phyloP scores from a whole-genome alignment of 2,113 vertebrate genomes.

The Arizona elegans region DNA sequence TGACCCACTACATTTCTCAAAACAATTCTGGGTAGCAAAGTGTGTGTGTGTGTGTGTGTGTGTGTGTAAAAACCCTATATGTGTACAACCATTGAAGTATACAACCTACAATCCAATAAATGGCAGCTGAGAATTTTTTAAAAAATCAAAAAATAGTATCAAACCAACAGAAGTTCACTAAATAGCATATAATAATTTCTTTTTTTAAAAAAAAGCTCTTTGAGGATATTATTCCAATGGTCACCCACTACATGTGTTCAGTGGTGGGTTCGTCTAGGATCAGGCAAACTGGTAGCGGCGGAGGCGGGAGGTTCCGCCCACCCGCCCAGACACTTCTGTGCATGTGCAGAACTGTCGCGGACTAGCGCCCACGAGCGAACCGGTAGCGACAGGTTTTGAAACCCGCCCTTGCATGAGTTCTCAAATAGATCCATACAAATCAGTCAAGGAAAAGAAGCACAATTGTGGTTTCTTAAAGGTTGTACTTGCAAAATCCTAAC shows the following conservation, averaged over 20 bases:
- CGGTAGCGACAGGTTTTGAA: too few relatives aligned
- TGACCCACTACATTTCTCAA: neutral
- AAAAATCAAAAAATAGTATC: neutral
- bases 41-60: neutral
- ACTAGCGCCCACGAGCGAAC: too few relatives aligned
- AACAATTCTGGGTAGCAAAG: neutral
- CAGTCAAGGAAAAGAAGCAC: neutral
- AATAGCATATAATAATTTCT: constrained; percentile 14
- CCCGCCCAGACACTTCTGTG: too few relatives aligned
- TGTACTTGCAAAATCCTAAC: constrained; percentile 16
- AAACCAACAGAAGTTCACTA: neutral
- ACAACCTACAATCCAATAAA: neutral
- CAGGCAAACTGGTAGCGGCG: too few relatives aligned
- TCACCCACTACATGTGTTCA: neutral
- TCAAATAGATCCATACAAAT: constrained; percentile 27
- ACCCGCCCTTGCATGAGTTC: neutral
- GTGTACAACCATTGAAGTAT: neutral
- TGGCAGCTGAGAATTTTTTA: neutral
- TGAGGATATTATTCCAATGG: constrained; percentile 8
- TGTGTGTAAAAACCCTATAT: neutral
- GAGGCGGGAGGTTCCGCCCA: too few relatives aligned
- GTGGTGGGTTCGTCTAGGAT: too few relatives aligned
- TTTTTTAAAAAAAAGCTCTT: constrained; percentile 11
- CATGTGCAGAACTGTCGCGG: too few relatives aligned
- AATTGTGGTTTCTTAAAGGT: constrained; percentile 4